A percentile compares a stretch with the other conserved stretches of the same genome.
These are phyloP conservation scores for Sander vitreus DNA, from an alignment of 2,113 vertebrate genomes.

Conservation along the genomic window DNA sequence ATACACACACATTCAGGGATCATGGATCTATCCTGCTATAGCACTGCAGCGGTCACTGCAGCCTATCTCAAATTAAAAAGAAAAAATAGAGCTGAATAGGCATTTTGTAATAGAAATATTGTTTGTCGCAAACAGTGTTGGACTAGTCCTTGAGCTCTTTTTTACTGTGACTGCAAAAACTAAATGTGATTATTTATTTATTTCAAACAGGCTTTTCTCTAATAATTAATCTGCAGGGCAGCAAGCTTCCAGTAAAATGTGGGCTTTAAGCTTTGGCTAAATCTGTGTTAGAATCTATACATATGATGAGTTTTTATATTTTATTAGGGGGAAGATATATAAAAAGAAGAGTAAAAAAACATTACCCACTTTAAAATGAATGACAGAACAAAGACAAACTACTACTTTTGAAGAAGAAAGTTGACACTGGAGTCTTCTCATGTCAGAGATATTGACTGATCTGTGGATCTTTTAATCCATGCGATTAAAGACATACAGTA, in stretches of 20 bases:
- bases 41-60: conserved; percentile 68
- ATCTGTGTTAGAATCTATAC: background rate
- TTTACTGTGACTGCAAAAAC: conserved; percentile 37
- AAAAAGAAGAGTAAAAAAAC: background rate
- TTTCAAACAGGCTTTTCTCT: background rate
- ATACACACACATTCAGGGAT: conserved; percentile 7
- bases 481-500: too few relatives aligned
- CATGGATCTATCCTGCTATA: conserved; percentile 29
- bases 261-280: background rate
- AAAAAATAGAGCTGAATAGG: conserved; percentile 55
- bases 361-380: background rate
- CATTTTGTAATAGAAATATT: conserved; percentile 51
- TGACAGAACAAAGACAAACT: background rate
- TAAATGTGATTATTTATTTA: background rate
- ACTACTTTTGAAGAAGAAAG: background rate
- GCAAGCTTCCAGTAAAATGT: background rate
- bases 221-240: conserved; percentile 12
- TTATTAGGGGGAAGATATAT: background rate
- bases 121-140: conserved; percentile 29
- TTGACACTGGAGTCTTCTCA: background rate
- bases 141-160: conserved; percentile 25
- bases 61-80: conserved; percentile 55
- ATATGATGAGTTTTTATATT: background rate
- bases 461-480: too few relatives aligned
- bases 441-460: background rate